A percentile compares a stretch with the other conserved stretches of the same genome.
phyloP scores from a whole-genome alignment of 2,113 vertebrate genomes.

The Spilogale gracilis region DNA sequence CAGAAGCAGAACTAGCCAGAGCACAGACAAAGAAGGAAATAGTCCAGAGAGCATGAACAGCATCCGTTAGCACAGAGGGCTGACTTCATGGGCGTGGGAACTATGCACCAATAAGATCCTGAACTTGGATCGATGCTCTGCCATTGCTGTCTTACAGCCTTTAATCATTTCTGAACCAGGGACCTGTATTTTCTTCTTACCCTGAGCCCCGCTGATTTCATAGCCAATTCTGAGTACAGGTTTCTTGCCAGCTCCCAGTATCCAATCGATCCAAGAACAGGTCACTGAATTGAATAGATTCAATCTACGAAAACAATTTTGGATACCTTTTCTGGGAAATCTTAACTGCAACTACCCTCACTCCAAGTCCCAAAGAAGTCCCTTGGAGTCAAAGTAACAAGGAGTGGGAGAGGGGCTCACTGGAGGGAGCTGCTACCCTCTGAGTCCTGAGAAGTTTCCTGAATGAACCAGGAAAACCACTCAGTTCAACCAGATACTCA shows the following conservation, averaged over 20 bases:
- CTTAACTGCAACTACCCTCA: background rate
- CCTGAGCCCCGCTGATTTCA: background rate
- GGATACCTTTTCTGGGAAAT: background rate
- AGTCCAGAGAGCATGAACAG: background rate
- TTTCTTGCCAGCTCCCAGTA: background rate
- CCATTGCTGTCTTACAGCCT: background rate
- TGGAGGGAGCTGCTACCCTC: background rate
- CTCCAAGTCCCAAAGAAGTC: background rate
- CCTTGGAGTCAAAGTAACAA: background rate
- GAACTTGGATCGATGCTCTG: background rate
- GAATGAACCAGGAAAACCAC: background rate
- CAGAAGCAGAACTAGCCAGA: background rate
- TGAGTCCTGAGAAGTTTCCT: background rate
- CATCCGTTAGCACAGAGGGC: background rate
- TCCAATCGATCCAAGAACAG: background rate
- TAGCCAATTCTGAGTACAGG: background rate
- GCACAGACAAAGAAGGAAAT: background rate
- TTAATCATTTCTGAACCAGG: background rate
- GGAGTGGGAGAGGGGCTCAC: fast-evolving
- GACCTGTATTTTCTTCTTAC: background rate
- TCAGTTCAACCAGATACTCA: background rate
- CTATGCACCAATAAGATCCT: background rate
- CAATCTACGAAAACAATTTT: background rate
- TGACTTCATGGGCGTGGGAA: background rate
- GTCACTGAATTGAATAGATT: background rate